Conservation (phyloP, 2,797 vertebrate species). For the Esox masquinongy region DNA sequence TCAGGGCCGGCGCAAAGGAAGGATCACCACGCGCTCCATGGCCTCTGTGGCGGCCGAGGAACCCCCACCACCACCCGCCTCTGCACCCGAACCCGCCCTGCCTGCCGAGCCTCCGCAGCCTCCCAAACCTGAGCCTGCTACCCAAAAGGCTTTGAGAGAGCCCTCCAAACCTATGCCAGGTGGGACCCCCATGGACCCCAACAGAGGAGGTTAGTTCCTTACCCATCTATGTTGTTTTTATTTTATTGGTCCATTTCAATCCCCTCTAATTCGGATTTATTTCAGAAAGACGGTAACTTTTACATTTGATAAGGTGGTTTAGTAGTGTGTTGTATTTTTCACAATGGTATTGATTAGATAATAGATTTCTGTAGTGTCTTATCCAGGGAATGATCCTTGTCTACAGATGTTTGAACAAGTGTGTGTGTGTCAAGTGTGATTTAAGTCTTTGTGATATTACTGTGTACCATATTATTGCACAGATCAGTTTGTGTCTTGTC, state of each 20-base stretch:
- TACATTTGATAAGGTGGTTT: not conserved
- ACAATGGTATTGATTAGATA: not conserved
- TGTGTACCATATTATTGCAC: too few relatives aligned
- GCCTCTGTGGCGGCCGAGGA: constrained; percentile 88
- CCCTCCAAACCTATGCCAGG: constrained; percentile 65
- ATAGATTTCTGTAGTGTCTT: not conserved
- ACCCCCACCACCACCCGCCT: constrained; percentile 73
- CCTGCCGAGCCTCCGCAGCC: constrained; percentile 66
- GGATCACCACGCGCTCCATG: constrained; percentile 98
- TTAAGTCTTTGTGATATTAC: too few relatives aligned
- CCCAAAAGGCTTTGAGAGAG: constrained; percentile 73
- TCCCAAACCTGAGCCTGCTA: constrained; percentile 67
- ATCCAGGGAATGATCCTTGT: not conserved
- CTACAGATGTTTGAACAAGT: not conserved
- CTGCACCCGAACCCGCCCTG: constrained; percentile 78
- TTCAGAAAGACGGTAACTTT: not conserved
- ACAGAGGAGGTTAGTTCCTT: constrained; percentile 73
- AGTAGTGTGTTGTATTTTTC: not conserved
- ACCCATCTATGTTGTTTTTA: not conserved
- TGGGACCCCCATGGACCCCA: constrained; percentile 60
- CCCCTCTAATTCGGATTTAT: not conserved
- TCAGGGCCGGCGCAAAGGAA: constrained; percentile 94
- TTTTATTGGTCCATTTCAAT: not conserved
- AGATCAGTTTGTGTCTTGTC: too few relatives aligned
- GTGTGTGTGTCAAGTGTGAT: not conserved